Evolutionary conservation across 2,113 vertebrate species (phyloP).

Genomic region (Neodontobutis hainanensis): DNA sequence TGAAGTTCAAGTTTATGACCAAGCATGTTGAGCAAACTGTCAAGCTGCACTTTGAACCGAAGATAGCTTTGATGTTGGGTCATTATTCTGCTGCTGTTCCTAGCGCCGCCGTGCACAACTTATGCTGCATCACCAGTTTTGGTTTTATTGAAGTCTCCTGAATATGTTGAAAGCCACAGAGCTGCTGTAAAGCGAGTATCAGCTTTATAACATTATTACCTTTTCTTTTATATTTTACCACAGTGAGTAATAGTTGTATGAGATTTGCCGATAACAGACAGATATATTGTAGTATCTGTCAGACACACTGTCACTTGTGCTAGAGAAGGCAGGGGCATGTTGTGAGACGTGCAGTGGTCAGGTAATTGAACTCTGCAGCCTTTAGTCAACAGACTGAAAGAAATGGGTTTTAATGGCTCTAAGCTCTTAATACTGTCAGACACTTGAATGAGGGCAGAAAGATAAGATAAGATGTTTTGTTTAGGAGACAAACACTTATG

Average conservation of each 20-base stretch:
- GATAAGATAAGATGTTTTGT: neutral
- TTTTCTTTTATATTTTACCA: neutral
- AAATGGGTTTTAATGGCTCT: constrained; percentile 23
- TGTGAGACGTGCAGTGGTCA: constrained; percentile 31
- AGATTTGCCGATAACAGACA: neutral
- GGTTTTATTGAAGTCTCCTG: neutral
- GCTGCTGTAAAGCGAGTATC: neutral
- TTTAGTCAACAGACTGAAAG: constrained; percentile 22
- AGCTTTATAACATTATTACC: neutral
- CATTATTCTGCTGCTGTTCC: neutral
- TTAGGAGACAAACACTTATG: neutral
- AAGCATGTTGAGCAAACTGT: neutral
- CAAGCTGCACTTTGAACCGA: neutral
- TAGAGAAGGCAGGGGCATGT: constrained; percentile 11
- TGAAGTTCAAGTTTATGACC: constrained; percentile 13
- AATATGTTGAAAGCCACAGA: neutral
- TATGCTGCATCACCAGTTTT: neutral
- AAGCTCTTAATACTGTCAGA: constrained; percentile 4
- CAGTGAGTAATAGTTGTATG: neutral
- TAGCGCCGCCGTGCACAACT: neutral
- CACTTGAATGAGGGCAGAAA: neutral
- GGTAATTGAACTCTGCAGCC: constrained; percentile 40
- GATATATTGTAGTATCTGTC: neutral
- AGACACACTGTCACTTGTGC: neutral
- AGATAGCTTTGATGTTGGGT: neutral